Percentiles rank a stretch among this genome's conserved stretches.
Conservation (phyloP, 2,113 vertebrate species). For the Lepisosteus osseus region DNA sequence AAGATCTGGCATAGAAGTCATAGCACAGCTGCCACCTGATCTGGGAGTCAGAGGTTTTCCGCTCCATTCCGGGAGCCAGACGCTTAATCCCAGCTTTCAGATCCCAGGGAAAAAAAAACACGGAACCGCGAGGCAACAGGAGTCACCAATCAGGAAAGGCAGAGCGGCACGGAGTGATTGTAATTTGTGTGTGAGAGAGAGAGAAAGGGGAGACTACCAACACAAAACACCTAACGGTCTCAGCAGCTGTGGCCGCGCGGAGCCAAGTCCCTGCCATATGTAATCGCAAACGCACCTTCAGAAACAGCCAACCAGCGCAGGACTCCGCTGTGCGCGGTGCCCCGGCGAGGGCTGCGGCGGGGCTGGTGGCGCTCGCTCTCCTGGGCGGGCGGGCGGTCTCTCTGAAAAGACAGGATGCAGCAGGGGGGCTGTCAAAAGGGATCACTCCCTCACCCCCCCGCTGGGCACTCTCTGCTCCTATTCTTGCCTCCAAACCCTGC, state of each 20-base stretch:
- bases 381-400: too few relatives aligned
- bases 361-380: too few relatives aligned
- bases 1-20: slow-evolving; percentile 71
- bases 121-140: slow-evolving; percentile 23
- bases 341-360: too few relatives aligned
- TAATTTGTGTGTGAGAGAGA: slow-evolving; percentile 45
- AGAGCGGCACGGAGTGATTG: slow-evolving; percentile 38
- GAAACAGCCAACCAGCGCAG: slow-evolving; percentile 31
- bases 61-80: slow-evolving; percentile 61
- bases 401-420: too few relatives aligned
- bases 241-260: slow-evolving; percentile 65
- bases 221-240: slow-evolving; percentile 61
- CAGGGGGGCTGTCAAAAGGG: too few relatives aligned
- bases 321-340: slow-evolving; percentile 6
- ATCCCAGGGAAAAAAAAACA: slow-evolving; percentile 39
- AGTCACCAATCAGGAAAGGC: slow-evolving; percentile 56
- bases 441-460: too few relatives aligned
- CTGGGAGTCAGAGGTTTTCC: slow-evolving; percentile 59
- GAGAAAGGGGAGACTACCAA: slow-evolving; percentile 39
- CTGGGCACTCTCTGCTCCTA: too few relatives aligned
- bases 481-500: too few relatives aligned
- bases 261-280: slow-evolving; percentile 56
- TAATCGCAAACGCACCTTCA: slow-evolving; percentile 43
- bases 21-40: slow-evolving; percentile 72
- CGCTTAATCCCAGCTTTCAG: slow-evolving; percentile 50